Evolutionary conservation across 2,888 invertebrate genomes (phyloP), one percentile per base, ranked within the genome.

Genomic region (Diaperis boleti): DNA sequence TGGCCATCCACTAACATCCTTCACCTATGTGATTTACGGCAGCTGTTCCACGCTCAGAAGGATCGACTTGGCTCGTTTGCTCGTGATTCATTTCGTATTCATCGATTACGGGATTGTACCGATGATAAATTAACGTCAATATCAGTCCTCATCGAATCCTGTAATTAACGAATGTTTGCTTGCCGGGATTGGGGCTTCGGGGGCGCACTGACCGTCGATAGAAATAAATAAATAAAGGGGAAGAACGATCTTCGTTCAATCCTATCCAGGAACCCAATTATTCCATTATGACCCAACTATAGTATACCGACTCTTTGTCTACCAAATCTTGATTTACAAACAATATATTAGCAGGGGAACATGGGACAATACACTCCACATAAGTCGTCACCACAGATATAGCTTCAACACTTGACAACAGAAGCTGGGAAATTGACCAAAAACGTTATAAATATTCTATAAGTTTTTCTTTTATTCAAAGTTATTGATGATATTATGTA

Each of bases 1-100:
- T 77, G 75, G 78, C 77, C 74, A 74, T 76, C 70, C 68, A 59
- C 69, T 67, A 73, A 71, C 72, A 70, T 74, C 72, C 74, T 72
- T 71, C 68, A 67, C 66, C 70, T 64, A 70, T 67, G 69, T 72
- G 72, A 71, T 72, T 70, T 71, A 70, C 67, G 56, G 65, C 72
- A 72, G 69, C 71, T 72, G 72, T 70, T 69, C 62, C 31, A 57
- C 67, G 62, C 56, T 66, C 60, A 60, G 62, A 62, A 66, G 66
- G 66, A 66, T 64, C 68, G 64, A 62, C 65, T 66, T 65, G 62
- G 63, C 69, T 61, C 65, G 65, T 67, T 68, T 65, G 59, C 68
- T 65, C 64, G 64, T 69, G 66, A 70, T 70, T 69, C 71, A 70
- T 71, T 72, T 69, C 65, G 69, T 67, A 67, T 71, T 70, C 69